Evolutionary conservation across 1,140 invertebrate genomes (phyloP).

Genomic region (Aphidius ervi): DNA sequence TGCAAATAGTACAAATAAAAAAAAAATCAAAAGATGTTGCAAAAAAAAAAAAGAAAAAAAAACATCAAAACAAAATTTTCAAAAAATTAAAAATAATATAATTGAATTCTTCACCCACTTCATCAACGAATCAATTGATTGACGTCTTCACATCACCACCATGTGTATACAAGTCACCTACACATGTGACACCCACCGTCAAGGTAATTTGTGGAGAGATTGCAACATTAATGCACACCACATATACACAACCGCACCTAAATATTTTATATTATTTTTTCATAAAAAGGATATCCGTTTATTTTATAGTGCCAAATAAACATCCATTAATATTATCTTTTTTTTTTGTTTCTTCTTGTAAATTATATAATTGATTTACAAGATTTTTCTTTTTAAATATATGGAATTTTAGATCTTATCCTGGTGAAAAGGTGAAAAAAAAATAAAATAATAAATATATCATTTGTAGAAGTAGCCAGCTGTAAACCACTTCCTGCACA

Average conservation of each 20-base stretch:
- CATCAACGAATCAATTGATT: slow-evolving; percentile 34
- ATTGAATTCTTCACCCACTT: slow-evolving; percentile 30
- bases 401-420: too few relatives aligned
- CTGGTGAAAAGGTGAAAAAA: too few relatives aligned
- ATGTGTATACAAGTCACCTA: slow-evolving; percentile 37
- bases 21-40: background rate
- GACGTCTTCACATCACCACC: slow-evolving; percentile 40
- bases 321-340: too few relatives aligned
- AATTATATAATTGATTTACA: too few relatives aligned
- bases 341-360: too few relatives aligned
- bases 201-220: slow-evolving; percentile 39
- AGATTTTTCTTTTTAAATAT: too few relatives aligned
- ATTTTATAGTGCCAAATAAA: too few relatives aligned
- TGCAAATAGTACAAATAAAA: too few relatives aligned
- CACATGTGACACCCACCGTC: slow-evolving; percentile 45
- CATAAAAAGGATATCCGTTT: too few relatives aligned
- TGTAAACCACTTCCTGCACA: background rate
- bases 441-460: too few relatives aligned
- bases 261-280: too few relatives aligned
- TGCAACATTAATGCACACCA: slow-evolving; percentile 2
- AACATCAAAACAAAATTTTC: slow-evolving; percentile 9
- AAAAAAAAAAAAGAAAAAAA: background rate
- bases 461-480: slow-evolving; percentile 13
- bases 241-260: slow-evolving; percentile 1
- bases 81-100: slow-evolving; percentile 2